phyloP scores from a whole-genome alignment of 2,888 invertebrate species.

The Amorpha juglandis region DNA sequence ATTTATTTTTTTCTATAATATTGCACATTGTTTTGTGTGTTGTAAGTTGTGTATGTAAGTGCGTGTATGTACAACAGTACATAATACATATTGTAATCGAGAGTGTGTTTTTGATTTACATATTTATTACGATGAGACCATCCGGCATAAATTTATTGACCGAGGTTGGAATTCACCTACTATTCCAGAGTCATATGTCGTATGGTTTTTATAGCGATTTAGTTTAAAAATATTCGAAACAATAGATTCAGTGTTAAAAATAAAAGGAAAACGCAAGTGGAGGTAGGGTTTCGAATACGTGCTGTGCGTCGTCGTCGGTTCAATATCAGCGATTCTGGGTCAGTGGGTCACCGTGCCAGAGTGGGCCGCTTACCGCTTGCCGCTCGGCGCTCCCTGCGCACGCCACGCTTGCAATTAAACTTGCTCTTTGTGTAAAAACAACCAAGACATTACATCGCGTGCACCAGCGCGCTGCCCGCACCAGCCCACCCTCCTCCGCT shows the following conservation, averaged over 20 bases:
- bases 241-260: constrained; percentile 34
- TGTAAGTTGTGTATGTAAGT: neutral
- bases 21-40: neutral
- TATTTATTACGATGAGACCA: constrained; percentile 5
- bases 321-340: constrained; percentile 83
- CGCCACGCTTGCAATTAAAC: constrained; percentile 62
- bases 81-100: constrained; percentile 7
- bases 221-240: neutral
- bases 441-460: constrained; percentile 50
- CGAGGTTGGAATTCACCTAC: neutral
- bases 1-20: neutral
- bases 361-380: constrained; percentile 53
- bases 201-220: neutral
- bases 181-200: neutral
- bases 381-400: constrained; percentile 47
- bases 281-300: constrained; percentile 78
- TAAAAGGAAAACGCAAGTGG: constrained; percentile 72
- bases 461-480: constrained; percentile 7
- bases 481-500: neutral
- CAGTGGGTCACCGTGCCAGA: constrained; percentile 80
- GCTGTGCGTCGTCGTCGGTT: constrained; percentile 76
- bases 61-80: constrained; percentile 5
- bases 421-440: constrained; percentile 62
- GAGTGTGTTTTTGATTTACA: neutral
- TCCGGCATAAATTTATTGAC: neutral